Percentiles rank a stretch among this genome's conserved stretches.
These are phyloP conservation scores for Sigmodon hispidus DNA, from an alignment of 2,113 vertebrate species.

Conservation along the genomic window DNA sequence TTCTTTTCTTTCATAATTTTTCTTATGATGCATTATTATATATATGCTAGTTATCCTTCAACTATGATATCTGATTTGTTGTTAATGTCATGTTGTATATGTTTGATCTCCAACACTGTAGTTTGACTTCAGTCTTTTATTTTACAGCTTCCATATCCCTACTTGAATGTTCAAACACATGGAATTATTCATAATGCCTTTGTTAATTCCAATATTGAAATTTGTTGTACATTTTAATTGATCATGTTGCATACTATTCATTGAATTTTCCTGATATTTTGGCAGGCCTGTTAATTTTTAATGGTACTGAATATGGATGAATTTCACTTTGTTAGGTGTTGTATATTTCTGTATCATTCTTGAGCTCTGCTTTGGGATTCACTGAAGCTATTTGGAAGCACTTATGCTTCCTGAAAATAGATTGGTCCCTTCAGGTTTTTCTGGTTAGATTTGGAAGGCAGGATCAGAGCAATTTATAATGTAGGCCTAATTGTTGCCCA, in stretches of 20 bases:
- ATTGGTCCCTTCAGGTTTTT: constrained; percentile 45
- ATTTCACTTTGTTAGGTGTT: constrained; percentile 41
- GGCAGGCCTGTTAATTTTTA: constrained; percentile 22
- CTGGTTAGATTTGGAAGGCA: constrained; percentile 37
- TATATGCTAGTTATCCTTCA: constrained; percentile 8
- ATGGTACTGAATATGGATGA: background rate
- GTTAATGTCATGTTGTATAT: background rate
- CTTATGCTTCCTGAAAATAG: background rate
- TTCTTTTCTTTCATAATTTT: background rate
- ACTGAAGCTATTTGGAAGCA: background rate
- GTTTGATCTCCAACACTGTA: constrained; percentile 28
- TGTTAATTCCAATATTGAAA: constrained; percentile 32
- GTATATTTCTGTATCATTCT: constrained; percentile 29
- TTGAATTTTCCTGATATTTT: constrained; percentile 3
- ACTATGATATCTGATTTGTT: background rate
- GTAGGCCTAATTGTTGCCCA: constrained; percentile 29
- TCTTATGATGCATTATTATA: constrained; percentile 44
- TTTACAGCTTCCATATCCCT: background rate
- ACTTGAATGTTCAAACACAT: constrained; percentile 10
- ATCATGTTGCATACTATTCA: background rate
- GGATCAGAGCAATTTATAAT: background rate
- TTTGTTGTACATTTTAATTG: constrained; percentile 41
- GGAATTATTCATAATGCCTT: constrained; percentile 20
- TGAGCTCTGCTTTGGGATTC: constrained; percentile 23
- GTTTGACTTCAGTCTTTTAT: background rate